Evolutionary conservation across 2,797 vertebrate species (phyloP), one percentile per base, ranked within the genome.

Genomic region (Coluber constrictor): DNA sequence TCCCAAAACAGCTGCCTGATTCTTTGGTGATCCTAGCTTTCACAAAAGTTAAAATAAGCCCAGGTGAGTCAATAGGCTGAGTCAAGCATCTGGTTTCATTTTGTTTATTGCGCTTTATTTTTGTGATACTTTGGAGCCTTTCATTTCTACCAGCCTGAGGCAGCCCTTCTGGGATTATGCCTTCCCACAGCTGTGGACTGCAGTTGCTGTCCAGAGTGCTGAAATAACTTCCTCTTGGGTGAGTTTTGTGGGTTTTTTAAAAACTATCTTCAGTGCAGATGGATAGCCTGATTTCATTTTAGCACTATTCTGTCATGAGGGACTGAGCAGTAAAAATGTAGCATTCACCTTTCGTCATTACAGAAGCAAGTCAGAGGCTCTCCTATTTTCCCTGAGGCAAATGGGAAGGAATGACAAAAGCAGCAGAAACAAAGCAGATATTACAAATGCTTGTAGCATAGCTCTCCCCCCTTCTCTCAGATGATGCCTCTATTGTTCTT

Each of bases 31-130:
- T 91, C 16, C 92, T 61, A 90, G 93, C 92, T 74, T 90, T 90
- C 54, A 91, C 95, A 92, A 86, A 95, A 93, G 32, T 96, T 94
- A 92, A 88, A 56, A 91, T 92, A 94, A 93, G 91, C 55, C 92
- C 25, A 0, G 87, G 94, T 89, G 90, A 91, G 89, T 93, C 95
- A 95, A 95, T 93, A 91, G 89, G 92, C 92, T 0, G 43, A 95
- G 94, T 94, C 23, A 23, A 23, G 56, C 56, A 32, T 57, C 4
- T 47, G 5, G 5, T 87, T 87, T 55, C 23, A 15, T 55, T 87
- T 54, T 55, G 25, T 87, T 87, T 29, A 29, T 29, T 29, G 6
- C 51, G 74, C 56, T 89, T 51, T 54, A 27, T 56, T 61, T 47
- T 56, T 10, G 74, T 23, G 74, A 79, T 20, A 43, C 32, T 79